Conservation (phyloP, 2,113 vertebrate genomes). For the Vimba vimba region DNA sequence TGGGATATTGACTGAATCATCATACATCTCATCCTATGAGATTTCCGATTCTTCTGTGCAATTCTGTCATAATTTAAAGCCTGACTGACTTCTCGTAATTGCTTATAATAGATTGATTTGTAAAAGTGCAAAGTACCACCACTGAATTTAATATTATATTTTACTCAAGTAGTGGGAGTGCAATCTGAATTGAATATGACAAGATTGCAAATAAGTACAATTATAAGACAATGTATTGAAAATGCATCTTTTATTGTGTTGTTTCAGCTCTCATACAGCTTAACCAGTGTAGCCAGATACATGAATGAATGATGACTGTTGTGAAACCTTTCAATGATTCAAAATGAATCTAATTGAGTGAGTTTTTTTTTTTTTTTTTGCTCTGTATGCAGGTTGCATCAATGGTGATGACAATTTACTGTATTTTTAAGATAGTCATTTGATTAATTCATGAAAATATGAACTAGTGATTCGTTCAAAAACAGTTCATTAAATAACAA, state of each 20-base stretch:
- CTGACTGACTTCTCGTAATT: not conserved
- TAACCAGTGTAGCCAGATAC: not conserved
- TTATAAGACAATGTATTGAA: not conserved
- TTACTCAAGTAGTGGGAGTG: not conserved
- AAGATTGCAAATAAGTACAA: not conserved
- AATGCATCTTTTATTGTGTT: too few relatives aligned
- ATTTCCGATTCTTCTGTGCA: not conserved
- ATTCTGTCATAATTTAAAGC: not conserved
- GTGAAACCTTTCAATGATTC: not conserved
- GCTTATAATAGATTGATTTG: slow-evolving; percentile 24
- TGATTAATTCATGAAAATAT: not conserved
- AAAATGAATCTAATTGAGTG: too few relatives aligned
- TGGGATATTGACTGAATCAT: slow-evolving; percentile 5
- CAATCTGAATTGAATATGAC: not conserved
- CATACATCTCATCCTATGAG: not conserved
- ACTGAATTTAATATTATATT: not conserved
- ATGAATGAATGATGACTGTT: not conserved
- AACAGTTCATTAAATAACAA: not conserved
- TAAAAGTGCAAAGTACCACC: not conserved
- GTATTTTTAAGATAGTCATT: not conserved
- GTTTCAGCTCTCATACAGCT: not conserved
- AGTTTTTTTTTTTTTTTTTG: not conserved
- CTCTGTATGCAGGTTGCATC: not conserved
- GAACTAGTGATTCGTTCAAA: not conserved
- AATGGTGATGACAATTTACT: not conserved